Evolutionary conservation across 1,140 invertebrate genomes (phyloP), one percentile per base, ranked within the genome.

Genomic region (Aphaenogaster ashmeadi): DNA sequence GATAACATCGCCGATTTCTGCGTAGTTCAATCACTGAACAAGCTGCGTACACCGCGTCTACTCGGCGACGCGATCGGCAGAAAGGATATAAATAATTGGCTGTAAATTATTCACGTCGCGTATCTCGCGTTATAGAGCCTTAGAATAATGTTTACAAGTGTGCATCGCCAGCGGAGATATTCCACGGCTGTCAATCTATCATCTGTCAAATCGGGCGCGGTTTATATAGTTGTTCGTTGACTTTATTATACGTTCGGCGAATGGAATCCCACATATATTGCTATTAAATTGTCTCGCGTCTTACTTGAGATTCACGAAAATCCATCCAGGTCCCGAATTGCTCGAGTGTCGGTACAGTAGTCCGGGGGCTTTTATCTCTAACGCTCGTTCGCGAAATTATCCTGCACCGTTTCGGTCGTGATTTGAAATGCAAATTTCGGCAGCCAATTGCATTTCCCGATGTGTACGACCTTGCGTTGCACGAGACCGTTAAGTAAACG

Each of bases 341-440:
- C 21, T 33, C 50, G 52, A 54, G 33, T 36, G 18, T 4, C 27
- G n/a, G 41, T 58, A 33, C 54, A 21, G 8, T n/a, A 41, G 50
- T 13, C 9, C 47, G 21, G 21, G 21, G 21, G 67, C 52, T 50
- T 75, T 75, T 27, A 41, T 47, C 13, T 54, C 38, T 13, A 58
- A 60, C 27, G 38, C 9, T 60, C 54, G 67, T 44, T 41, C 67
- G 54, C 38, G 27, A 33, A 50, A 75, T 75, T 38, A 60, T 27
- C 54, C 50, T 44, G 54, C 41, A 13, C 18, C 58, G 62, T 72
- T 66, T 56, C 50, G 38, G 0, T 47, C 67, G 79, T 27, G 62
- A 90, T 90, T 90, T 90, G 86, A 90, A 90, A 84, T 90, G 89
- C 86, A 90, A 88, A 90, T 90, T 62, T 58, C 21, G 21, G 5